Evolutionary conservation across 2,797 vertebrate species (phyloP), one percentile per base, ranked within the genome.

Genomic region (Poecile montanus): DNA sequence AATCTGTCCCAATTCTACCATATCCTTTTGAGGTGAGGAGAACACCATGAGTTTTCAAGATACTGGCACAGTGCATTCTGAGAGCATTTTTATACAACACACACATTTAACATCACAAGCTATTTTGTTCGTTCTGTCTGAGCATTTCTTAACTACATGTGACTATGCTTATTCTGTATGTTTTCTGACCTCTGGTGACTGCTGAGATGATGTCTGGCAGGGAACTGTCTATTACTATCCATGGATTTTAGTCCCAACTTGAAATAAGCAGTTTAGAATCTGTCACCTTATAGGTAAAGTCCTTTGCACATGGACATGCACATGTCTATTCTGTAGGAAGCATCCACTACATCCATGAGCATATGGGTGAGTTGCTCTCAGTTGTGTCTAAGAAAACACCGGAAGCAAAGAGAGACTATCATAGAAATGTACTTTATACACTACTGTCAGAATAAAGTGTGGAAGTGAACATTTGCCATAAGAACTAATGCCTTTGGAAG

Each of bases 381-480:
- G 22, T 51, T 71, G 26, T 45, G n/a, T 88, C 16, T 36, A 57
- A 67, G 16, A 32, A 79, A 82, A 76, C 30, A 47, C 20, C 53
- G 38, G 27, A 79, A 45, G 9, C 36, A 27, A 32, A 73, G 34
- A 72, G 36, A 47, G 13, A 10, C 0, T 1, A 40, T 81, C 14
- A 38, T 7, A 76, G 61, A 73, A 86, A 53, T 65, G 30, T 76
- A 14, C 51, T 81, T 87, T 72, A 44, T 94, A 23, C 56, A 89
- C 44, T 82, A 29, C 65, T 95, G 53, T 48, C n/a, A 74, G 68
- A 93, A 90, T 80, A 88, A 96, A 91, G 63, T 70, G 25, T 73
- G 30, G 40, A 83, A 88, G 74, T 84, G 66, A 84, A 63, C 44
- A 53, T 15, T 36, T 54, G 34, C 56, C 47, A 14, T 78, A 80